Conservation (phyloP, 2,888 invertebrate species). For the Epirrhoe alternata region DNA sequence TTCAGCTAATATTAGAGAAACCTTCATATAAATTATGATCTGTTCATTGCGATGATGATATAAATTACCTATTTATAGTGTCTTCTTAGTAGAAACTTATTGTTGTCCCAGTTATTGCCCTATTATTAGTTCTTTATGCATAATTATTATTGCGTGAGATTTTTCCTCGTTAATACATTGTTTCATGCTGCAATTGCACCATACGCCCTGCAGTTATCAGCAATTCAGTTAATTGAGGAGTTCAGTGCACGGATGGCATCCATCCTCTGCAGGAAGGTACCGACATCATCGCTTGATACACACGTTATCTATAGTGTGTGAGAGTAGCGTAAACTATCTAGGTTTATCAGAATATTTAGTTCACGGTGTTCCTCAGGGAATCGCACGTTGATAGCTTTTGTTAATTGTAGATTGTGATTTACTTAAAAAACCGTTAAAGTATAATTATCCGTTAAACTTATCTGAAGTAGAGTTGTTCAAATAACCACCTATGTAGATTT, state of each 20-base stretch:
- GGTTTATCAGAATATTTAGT: background rate
- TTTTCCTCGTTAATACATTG: conserved; percentile 16
- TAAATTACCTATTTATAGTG: conserved; percentile 8
- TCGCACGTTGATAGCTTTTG: too few species aligned
- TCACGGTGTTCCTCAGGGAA: background rate
- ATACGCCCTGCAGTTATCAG: conserved; percentile 41
- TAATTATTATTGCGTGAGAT: conserved; percentile 22
- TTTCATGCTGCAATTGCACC: conserved; percentile 31
- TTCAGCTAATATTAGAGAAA: conserved; percentile 9
- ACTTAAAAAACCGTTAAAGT: too few species aligned
- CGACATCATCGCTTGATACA: conserved; percentile 28
- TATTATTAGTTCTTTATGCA: conserved; percentile 11
- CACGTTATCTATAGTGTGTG: conserved; percentile 9
- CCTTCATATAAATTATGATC: conserved; percentile 7
- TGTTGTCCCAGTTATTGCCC: conserved; percentile 7
- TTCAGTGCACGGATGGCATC: conserved; percentile 56
- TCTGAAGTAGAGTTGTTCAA: too few species aligned
- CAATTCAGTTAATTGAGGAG: conserved; percentile 58
- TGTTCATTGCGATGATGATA: conserved; percentile 12
- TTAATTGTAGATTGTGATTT: too few species aligned
- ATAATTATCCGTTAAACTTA: too few species aligned
- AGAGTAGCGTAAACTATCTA: conserved; percentile 1
- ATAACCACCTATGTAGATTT: too few species aligned
- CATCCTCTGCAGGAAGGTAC: conserved; percentile 46
- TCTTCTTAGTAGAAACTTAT: conserved; percentile 6